Conservation (phyloP, 2,113 vertebrate genomes). For the Uria lomvia region DNA sequence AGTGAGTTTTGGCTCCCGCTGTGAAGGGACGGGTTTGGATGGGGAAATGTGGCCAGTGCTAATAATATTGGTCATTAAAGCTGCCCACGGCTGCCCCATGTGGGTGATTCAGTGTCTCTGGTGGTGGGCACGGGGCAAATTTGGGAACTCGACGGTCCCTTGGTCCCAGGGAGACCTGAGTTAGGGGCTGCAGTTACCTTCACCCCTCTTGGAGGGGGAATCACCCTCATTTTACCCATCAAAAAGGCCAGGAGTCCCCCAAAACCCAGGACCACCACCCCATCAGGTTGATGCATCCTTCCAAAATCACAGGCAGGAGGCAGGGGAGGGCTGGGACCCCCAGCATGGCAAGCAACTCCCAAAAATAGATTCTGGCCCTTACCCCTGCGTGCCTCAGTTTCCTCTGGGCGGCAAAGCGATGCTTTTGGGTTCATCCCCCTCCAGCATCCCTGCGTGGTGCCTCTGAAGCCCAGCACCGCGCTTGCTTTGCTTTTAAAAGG, state of each 20-base stretch:
- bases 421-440: not conserved
- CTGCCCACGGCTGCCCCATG: not conserved
- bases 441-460: not conserved
- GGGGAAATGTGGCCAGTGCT: not conserved
- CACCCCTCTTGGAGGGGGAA: accelerated
- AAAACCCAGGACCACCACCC: accelerated
- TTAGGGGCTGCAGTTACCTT: not conserved
- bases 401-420: accelerated
- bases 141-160: not conserved
- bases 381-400: not conserved
- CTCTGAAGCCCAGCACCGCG: accelerated
- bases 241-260: not conserved
- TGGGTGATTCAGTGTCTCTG: not conserved
- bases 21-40: not conserved
- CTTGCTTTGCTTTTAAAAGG: not conserved
- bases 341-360: accelerated
- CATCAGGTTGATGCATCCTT: accelerated
- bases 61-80: not conserved
- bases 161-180: not conserved
- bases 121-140: not conserved
- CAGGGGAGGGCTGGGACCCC: not conserved
- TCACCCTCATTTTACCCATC: not conserved
- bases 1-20: not conserved
- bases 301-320: not conserved
- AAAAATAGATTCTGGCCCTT: not conserved